A percentile compares a stretch with the other conserved stretches of the same genome.
phyloP scores from a whole-genome alignment of 2,113 vertebrate species.

The Nothoprocta pentlandii region DNA sequence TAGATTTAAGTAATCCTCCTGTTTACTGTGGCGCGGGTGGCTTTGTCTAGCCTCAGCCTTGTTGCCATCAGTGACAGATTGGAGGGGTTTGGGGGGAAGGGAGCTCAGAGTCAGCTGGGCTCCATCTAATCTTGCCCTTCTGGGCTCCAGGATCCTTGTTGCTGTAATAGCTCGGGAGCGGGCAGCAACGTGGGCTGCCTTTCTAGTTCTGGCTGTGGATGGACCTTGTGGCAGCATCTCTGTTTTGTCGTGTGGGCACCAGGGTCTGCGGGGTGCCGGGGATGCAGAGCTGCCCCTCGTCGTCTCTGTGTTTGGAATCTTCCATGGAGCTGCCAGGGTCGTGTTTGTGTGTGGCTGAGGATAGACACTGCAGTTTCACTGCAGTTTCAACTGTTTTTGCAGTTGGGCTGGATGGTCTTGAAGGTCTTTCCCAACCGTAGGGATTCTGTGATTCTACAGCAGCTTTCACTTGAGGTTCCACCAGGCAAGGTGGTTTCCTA shows the following conservation, averaged over 20 bases:
- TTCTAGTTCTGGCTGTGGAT: not conserved
- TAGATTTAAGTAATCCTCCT: constrained; percentile 64
- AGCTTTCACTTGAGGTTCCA: not conserved
- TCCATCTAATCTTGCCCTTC: constrained; percentile 55
- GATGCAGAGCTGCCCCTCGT: fast-evolving
- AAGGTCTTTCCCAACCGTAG: too few species aligned
- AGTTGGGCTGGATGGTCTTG: too few species aligned
- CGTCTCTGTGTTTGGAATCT: fast-evolving
- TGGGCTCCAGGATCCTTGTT: constrained; percentile 40
- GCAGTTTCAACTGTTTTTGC: not conserved
- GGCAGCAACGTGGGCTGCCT: not conserved
- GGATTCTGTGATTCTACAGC: not conserved
- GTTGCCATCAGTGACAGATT: constrained; percentile 58
- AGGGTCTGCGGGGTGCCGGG: not conserved
- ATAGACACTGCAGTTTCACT: not conserved
- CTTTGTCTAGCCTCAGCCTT: constrained; percentile 63
- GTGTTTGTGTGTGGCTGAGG: not conserved
- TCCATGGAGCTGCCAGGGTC: not conserved
- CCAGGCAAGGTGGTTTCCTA: not conserved
- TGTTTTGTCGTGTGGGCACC: not conserved
- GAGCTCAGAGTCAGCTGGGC: constrained; percentile 54
- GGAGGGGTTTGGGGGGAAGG: constrained; percentile 52
- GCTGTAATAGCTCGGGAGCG: constrained; percentile 9
- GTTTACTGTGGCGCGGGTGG: constrained; percentile 35
- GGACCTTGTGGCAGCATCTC: not conserved